Conservation (phyloP, 2,797 vertebrate species). For the Etheostoma nigrum region DNA sequence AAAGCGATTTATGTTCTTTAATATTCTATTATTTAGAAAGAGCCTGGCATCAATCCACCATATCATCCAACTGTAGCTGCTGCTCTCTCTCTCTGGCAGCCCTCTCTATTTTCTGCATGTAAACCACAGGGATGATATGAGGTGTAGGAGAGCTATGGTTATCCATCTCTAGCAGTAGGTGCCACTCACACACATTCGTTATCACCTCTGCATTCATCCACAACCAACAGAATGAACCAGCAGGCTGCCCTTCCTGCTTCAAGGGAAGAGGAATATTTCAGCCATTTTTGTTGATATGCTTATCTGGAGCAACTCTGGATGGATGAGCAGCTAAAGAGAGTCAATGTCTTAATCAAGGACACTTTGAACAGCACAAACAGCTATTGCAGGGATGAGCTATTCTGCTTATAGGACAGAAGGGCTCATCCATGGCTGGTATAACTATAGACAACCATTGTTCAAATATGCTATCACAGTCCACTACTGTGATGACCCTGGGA, state of each 20-base stretch:
- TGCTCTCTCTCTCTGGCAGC: conserved; percentile 27
- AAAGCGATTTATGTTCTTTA: conserved; percentile 29
- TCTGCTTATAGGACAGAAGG: conserved; percentile 33
- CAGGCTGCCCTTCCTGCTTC: conserved; percentile 29
- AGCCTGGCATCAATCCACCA: conserved; percentile 21
- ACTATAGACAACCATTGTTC: conserved; percentile 11
- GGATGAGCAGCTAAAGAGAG: conserved; percentile 43
- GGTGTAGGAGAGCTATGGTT: conserved; percentile 52
- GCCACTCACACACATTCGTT: conserved; percentile 59
- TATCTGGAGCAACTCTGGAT: conserved; percentile 30
- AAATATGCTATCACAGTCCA: conserved; percentile 9
- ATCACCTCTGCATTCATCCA: conserved; percentile 60
- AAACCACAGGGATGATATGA: conserved; percentile 53
- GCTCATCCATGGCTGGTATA: neutral
- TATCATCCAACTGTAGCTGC: conserved; percentile 20
- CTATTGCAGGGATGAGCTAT: conserved; percentile 6
- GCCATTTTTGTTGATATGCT: conserved; percentile 44
- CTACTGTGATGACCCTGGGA: neutral
- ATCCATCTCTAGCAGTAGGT: conserved; percentile 55
- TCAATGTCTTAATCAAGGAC: conserved; percentile 54
- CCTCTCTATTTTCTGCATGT: conserved; percentile 36
- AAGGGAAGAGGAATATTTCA: conserved; percentile 44
- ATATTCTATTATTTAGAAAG: conserved; percentile 28
- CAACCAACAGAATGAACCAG: conserved; percentile 46
- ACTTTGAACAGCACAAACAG: conserved; percentile 32